Base-by-base conservation (phyloP, 2,113 vertebrate genomes). In the Pseudonaja textilis region DNA sequence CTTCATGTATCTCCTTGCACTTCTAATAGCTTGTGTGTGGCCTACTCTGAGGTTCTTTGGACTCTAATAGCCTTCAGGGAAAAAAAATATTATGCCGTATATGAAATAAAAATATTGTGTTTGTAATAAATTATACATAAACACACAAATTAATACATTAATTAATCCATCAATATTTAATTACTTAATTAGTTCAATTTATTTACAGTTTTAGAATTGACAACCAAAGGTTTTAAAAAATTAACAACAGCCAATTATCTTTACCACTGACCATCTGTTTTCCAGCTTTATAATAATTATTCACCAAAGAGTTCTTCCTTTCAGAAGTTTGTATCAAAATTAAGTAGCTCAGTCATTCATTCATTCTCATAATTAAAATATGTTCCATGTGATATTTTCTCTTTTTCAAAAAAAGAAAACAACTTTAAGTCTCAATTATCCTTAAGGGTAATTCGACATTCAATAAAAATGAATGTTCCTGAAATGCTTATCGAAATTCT, bases 21-120 rank as follows among this genome's bases (percentile, higher is more conserved):
- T 34, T 74, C 64, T 74, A 74, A 74, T 74, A 34, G 69, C 69
- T 39, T 39, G 16, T 34, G 16, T 34, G n/a, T 34, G n/a, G n/a
- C n/a, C n/a, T 34, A 74, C 14, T 74, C n/a, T 74, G n/a, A 74
- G 14, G 11, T 69, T 2, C 61, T n/a, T 29, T 69, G 29, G 14
- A 74, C 12, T 74, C n/a, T 34, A 74, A 39, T 20, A 74, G 2
- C n/a, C 34, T 74, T 74, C 64, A 74, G 14, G 23, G 0, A 18
- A 18, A n/a, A 29, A n/a, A 34, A 0, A 5, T 3, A n/a, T 69
- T 34, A 34, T n/a, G 29, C 12, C 1, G 0, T n/a, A 34, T 34
- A 69, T 69, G 29, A 69, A 69, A 69, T 69, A 69, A 34, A 74
- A 1, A 74, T 39, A 20, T 74, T 39, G 2, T 39, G 14, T 74